These are phyloP conservation scores for Syngnathus typhle DNA, from an alignment of 2,113 vertebrate genomes.

Conservation along the genomic window DNA sequence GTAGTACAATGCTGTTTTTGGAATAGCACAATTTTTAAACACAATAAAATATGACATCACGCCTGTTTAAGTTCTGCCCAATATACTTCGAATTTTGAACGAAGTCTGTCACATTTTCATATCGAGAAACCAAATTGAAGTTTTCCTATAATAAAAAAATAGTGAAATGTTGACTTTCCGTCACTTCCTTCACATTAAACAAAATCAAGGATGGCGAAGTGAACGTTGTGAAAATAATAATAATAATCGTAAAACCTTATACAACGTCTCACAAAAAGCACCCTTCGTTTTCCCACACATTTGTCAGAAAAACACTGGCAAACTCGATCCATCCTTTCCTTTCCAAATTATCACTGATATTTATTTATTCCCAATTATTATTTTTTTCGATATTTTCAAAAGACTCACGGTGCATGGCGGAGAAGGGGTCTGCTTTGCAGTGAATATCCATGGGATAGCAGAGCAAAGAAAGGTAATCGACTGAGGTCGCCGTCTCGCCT, in stretches of 20 bases:
- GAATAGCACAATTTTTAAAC: background rate
- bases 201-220: background rate
- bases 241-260: background rate
- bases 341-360: no score
- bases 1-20: background rate
- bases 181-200: background rate
- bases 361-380: no score
- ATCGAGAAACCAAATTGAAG: background rate
- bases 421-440: slow-evolving; percentile 99
- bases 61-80: background rate
- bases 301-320: no score
- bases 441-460: slow-evolving; percentile 99
- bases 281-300: no score
- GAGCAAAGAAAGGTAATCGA: slow-evolving; percentile 98
- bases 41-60: background rate
- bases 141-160: background rate
- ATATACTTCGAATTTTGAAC: background rate
- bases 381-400: slow-evolving; percentile 31
- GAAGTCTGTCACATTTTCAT: background rate
- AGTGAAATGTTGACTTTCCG: background rate
- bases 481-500: slow-evolving; percentile 99
- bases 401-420: slow-evolving; percentile 99
- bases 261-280: background rate
- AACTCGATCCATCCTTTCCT: no score
- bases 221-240: background rate